Base-by-base conservation (phyloP, 2,113 vertebrate species). In the Australoheros scitulus region DNA sequence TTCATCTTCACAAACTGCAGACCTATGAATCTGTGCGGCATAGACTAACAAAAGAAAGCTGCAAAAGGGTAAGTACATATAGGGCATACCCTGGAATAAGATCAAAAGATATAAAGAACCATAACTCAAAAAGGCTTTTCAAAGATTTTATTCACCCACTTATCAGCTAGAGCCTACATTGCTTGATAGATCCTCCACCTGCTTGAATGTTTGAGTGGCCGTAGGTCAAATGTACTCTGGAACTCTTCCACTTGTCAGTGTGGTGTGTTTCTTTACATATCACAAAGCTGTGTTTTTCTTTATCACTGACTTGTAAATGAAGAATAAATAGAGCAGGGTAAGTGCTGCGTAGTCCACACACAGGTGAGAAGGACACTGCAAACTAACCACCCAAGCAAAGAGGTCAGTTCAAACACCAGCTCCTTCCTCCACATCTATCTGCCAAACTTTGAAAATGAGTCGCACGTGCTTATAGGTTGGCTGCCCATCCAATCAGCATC, bases 231-330 rank as follows among this genome's bases (percentile, higher is more conserved):
- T 70, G 10, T 29, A 72, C 64, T 77, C 60, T 61, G 64, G 26
- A 82, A 68, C 56, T 75, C 38, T 77, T 61, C 81, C 77, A 76
- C 87, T 50, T 36, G 52, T 52, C 68, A 32, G 17, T 38, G 80
- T 77, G 77, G 76, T 60, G 56, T 75, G 86, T 76, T 57, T 81
- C 78, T 79, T 83, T 79, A 57, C 61, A 55, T 55, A 61, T 52
- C 24, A 8, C 79, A 29, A 89, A 80, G 70, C 75, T 59, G 77
- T 88, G 83, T 90, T 92, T 92, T 91, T 77, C 85, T 93, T 94
- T 93, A 85, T 82, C 93, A 82, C 63, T 82, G 79, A 74, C 87
- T 77, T 79, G 89, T 85, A 84, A 95, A 95, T 95, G 88, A 88
- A 94, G 89, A 81, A 80, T 61, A 91, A 93, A 94, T 47, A 91